These are phyloP conservation scores for Phortica variegata DNA, from an alignment of 1,140 invertebrate species.

Conservation along the genomic window DNA sequence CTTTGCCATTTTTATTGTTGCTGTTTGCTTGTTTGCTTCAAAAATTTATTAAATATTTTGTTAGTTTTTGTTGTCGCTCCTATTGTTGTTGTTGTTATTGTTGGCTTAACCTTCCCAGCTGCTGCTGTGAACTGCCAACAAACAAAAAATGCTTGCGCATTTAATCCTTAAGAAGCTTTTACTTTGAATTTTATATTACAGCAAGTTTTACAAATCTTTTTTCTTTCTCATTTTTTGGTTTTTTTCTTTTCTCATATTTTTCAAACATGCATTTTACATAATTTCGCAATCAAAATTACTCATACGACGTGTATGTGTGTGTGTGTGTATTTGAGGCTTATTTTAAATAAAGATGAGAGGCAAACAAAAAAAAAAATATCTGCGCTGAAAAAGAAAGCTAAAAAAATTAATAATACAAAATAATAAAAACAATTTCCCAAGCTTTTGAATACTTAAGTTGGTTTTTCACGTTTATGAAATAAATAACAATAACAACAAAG, in stretches of 20 bases:
- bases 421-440: too few species aligned
- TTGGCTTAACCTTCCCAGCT: too few species aligned
- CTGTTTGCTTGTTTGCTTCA: constrained; percentile 37
- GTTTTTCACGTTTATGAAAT: too few species aligned
- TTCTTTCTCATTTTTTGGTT: not conserved
- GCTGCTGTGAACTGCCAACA: too few species aligned
- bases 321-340: not conserved
- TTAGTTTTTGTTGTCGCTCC: constrained; percentile 20
- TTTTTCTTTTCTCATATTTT: constrained; percentile 1
- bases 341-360: too few species aligned
- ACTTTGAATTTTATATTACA: constrained; percentile 41
- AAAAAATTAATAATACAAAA: too few species aligned
- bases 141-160: constrained; percentile 45
- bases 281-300: constrained; percentile 52
- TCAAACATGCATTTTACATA: constrained; percentile 49
- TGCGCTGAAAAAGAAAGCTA: too few species aligned
- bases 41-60: constrained; percentile 52
- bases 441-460: too few species aligned
- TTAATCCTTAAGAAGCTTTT: constrained; percentile 53
- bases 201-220: constrained; percentile 11
- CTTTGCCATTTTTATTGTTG: too few species aligned
- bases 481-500: too few species aligned
- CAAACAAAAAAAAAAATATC: too few species aligned
- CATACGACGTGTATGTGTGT: constrained; percentile 33
- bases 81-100: constrained; percentile 2